phyloP scores from a whole-genome alignment of 2,797 vertebrate genomes.

The Pseudochaenichthys georgianus region DNA sequence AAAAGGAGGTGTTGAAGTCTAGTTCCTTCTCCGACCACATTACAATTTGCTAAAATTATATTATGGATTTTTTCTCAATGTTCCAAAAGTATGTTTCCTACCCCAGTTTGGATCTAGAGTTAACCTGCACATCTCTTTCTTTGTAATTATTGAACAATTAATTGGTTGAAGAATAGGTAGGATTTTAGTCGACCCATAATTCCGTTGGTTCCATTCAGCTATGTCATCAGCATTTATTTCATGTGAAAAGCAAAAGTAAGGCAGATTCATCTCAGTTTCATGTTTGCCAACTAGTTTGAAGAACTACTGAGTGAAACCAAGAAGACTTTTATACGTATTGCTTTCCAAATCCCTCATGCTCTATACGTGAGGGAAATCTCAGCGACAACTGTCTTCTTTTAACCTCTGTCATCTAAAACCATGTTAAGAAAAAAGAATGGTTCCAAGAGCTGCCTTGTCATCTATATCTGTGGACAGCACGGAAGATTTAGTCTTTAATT shows the following conservation, averaged over 20 bases:
- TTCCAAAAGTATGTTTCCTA: no score
- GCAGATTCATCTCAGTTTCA: constrained; percentile 36
- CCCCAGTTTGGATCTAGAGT: no score
- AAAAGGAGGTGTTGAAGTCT: no score
- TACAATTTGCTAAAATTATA: no score
- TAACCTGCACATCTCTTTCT: no score
- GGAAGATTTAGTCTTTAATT: constrained; percentile 57
- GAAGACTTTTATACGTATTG: constrained; percentile 52
- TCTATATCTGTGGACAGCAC: constrained; percentile 31
- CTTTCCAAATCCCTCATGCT: constrained; percentile 49
- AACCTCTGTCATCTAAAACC: constrained; percentile 50
- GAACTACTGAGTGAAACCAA: constrained; percentile 45
- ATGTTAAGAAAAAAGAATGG: background rate
- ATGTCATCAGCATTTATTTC: constrained; percentile 31
- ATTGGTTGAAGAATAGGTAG: no score
- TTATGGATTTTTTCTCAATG: no score
- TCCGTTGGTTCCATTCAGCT: constrained; percentile 11
- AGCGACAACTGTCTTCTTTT: constrained; percentile 35
- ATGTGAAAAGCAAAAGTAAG: constrained; percentile 41
- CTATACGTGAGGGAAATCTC: constrained; percentile 47
- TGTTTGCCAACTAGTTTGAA: constrained; percentile 57
- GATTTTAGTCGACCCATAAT: no score
- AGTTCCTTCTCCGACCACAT: no score
- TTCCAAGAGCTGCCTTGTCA: constrained; percentile 11
- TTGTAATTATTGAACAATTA: no score